A percentile compares a stretch with the other conserved stretches of the same genome.
These are phyloP conservation scores for Rhea pennata DNA, from an alignment of 2,113 vertebrate genomes.

Conservation along the genomic window DNA sequence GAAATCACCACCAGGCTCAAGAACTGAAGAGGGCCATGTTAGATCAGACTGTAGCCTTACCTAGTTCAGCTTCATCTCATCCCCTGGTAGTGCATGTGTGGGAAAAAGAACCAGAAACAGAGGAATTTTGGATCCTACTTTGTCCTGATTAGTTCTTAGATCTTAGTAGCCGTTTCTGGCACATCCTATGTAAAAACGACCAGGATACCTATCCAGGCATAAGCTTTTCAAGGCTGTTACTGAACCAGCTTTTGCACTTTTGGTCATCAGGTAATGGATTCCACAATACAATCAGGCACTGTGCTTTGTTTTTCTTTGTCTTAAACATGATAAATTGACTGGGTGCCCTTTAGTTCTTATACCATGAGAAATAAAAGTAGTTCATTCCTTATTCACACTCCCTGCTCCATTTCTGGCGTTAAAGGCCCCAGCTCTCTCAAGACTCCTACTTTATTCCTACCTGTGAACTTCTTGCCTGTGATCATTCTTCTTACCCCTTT, in stretches of 20 bases:
- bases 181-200: not conserved
- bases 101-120: not conserved
- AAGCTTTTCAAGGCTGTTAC: not conserved
- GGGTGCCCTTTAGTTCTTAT: not conserved
- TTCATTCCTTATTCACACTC: not conserved
- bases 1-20: not conserved
- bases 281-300: not conserved
- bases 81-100: fast-evolving
- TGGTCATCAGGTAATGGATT: not conserved
- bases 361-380: not conserved
- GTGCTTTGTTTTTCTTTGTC: not conserved
- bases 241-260: not conserved
- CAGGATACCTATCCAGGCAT: not conserved
- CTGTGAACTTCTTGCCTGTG: not conserved
- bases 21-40: not conserved
- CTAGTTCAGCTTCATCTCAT: not conserved
- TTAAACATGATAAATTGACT: not conserved
- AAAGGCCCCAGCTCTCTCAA: not conserved
- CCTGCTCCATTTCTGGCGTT: not conserved
- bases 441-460: not conserved
- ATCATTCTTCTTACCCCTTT: not conserved
- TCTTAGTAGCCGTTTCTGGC: not conserved
- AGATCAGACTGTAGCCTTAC: not conserved
- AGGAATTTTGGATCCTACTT: not conserved
- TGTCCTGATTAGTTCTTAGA: not conserved